These are phyloP conservation scores for Clusia tigrina DNA, from an alignment of 2,888 invertebrate species.

Conservation along the genomic window DNA sequence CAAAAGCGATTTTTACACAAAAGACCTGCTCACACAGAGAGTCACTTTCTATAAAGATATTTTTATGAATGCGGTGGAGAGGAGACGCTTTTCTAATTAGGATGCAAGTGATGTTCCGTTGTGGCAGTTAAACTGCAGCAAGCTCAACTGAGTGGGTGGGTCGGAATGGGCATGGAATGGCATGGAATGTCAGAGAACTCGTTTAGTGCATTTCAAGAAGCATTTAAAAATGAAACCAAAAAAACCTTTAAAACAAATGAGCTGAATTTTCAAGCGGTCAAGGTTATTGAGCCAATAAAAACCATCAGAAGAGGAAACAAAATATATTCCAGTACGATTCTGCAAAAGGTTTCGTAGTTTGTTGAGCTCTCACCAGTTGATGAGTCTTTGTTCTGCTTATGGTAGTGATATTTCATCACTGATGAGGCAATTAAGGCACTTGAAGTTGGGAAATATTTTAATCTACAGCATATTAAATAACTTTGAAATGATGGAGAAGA, in stretches of 20 bases:
- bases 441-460: no score
- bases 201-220: not conserved
- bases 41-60: conserved; percentile 1
- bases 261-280: not conserved
- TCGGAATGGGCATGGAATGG: not conserved
- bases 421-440: not conserved
- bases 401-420: not conserved
- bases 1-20: not conserved
- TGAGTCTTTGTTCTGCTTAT: not conserved
- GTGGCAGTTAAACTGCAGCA: not conserved
- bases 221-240: not conserved
- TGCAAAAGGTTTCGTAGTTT: no score
- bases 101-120: not conserved
- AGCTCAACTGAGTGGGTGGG: not conserved
- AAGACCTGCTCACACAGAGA: not conserved
- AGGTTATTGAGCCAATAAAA: not conserved
- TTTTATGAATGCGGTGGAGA: not conserved
- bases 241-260: not conserved
- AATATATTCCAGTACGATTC: no score
- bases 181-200: no score
- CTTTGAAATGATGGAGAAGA: no score
- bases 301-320: no score
- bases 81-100: conserved; percentile 17
- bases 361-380: not conserved
- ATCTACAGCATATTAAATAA: no score